Conservation (phyloP, 2,888 invertebrate genomes). For the Clanis bilineata region DNA sequence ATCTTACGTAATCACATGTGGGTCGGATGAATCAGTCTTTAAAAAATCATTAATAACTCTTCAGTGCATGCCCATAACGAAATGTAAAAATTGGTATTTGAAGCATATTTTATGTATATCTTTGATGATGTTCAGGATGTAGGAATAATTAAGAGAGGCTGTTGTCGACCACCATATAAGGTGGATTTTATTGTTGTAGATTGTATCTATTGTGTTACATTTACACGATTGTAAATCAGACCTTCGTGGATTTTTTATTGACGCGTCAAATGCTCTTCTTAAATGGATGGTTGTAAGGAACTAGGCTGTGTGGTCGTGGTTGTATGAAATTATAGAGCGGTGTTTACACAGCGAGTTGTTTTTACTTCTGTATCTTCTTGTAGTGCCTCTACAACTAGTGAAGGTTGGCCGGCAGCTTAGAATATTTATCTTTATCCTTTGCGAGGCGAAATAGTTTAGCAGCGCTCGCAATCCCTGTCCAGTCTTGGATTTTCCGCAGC, state of each 20-base stretch:
- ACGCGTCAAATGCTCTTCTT: neutral
- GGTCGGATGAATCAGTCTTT: constrained; percentile 51
- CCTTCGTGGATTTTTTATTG: constrained; percentile 16
- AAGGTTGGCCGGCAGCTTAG: too few species aligned
- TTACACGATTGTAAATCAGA: constrained; percentile 3
- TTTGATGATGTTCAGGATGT: constrained; percentile 40
- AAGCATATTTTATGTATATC: constrained; percentile 32
- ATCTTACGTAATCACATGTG: constrained; percentile 47
- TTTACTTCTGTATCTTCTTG: too few species aligned
- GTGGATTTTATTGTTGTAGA: constrained; percentile 26
- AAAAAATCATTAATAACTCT: constrained; percentile 39
- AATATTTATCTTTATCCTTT: too few species aligned
- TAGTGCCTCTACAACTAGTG: too few species aligned
- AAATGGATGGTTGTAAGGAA: neutral
- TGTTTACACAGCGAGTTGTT: too few species aligned
- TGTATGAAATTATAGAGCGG: too few species aligned
- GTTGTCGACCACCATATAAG: constrained; percentile 32
- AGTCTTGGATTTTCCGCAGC: too few species aligned
- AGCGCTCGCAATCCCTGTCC: too few species aligned
- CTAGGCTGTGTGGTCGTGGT: neutral
- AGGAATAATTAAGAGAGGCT: constrained; percentile 30
- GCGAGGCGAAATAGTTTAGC: too few species aligned
- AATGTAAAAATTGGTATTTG: constrained; percentile 68
- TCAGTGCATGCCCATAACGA: constrained; percentile 45
- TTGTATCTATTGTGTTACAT: constrained; percentile 29